These are phyloP conservation scores for Omphaloscelis lunosa DNA, from an alignment of 2,888 invertebrate genomes.

Conservation along the genomic window DNA sequence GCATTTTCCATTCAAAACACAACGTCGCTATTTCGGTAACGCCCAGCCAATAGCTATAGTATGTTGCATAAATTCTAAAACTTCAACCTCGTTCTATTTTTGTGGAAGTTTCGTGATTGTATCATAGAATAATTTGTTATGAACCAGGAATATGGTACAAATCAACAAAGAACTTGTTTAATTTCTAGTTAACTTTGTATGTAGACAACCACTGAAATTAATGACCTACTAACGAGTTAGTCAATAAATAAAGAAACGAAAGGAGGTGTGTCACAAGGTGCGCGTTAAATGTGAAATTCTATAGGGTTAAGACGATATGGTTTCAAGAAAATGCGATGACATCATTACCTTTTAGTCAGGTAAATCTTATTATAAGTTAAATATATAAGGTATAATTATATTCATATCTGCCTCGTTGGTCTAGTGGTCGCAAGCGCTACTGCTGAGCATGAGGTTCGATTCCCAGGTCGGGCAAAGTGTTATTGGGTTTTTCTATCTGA, in stretches of 20 bases:
- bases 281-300: conserved; percentile 41
- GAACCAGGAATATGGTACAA: conserved; percentile 38
- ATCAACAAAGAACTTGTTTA: conserved; percentile 18
- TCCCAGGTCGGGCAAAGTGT: too few species aligned
- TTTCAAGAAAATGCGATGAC: conserved; percentile 21
- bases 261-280: conserved; percentile 49
- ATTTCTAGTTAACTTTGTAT: background rate
- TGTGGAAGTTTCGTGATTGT: conserved; percentile 76
- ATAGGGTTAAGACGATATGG: conserved; percentile 22
- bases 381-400: too few species aligned
- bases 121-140: conserved; percentile 66
- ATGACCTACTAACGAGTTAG: conserved; percentile 35
- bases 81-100: conserved; percentile 82
- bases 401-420: too few species aligned
- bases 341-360: conserved; percentile 9
- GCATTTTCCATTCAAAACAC: conserved; percentile 70
- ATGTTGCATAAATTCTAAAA: conserved; percentile 70
- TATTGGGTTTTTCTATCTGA: too few species aligned
- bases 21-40: conserved; percentile 78
- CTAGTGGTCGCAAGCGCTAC: too few species aligned
- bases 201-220: conserved; percentile 1
- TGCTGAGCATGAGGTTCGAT: too few species aligned
- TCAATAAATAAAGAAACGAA: conserved; percentile 25
- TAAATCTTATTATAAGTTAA: background rate
- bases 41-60: conserved; percentile 80